Evolutionary conservation across 2,797 vertebrate species (phyloP).

Genomic region (Gymnocypris eckloni): DNA sequence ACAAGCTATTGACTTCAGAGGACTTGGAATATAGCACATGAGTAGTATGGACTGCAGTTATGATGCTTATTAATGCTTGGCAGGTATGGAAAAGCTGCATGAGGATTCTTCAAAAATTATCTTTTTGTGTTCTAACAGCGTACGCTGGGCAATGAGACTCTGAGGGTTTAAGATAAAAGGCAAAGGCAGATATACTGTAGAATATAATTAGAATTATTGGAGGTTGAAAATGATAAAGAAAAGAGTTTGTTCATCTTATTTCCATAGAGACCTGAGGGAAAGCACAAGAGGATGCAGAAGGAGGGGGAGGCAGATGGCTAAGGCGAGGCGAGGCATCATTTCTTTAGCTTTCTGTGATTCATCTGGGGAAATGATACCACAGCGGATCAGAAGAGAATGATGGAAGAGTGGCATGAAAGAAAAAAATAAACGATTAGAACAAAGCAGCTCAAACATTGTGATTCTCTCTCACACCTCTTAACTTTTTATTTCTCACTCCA

Average conservation of each 20-base stretch:
- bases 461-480: slow-evolving; percentile 29
- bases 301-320: slow-evolving; percentile 63
- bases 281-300: slow-evolving; percentile 57
- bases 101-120: slow-evolving; percentile 3
- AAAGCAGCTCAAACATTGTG: slow-evolving; percentile 27
- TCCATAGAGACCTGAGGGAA: slow-evolving; percentile 72
- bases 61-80: not conserved
- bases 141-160: slow-evolving; percentile 25
- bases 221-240: slow-evolving; percentile 69
- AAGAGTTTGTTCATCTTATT: slow-evolving; percentile 68
- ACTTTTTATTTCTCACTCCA: slow-evolving; percentile 36
- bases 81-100: not conserved
- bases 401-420: slow-evolving; percentile 46
- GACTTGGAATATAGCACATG: not conserved
- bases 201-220: slow-evolving; percentile 69
- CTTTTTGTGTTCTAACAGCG: not conserved
- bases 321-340: slow-evolving; percentile 72
- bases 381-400: slow-evolving; percentile 76
- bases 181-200: slow-evolving; percentile 49
- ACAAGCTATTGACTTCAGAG: not conserved
- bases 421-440: slow-evolving; percentile 31
- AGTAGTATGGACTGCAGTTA: not conserved
- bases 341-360: slow-evolving; percentile 80
- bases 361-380: slow-evolving; percentile 76
- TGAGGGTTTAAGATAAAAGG: slow-evolving; percentile 55